Conservation (phyloP, 2,113 vertebrate genomes). For the Ailuropoda melanoleuca region DNA sequence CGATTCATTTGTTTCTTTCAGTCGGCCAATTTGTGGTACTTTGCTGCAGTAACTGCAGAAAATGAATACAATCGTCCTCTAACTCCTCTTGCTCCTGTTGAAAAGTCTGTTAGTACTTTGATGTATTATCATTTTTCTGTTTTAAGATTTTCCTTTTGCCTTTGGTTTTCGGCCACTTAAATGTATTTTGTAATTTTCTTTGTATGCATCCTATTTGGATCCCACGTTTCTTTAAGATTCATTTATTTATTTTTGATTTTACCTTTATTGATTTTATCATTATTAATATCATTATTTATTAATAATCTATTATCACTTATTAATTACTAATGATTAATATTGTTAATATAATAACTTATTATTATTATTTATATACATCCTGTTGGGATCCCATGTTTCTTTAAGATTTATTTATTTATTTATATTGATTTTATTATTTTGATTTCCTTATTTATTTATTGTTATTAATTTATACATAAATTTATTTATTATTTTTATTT, state of each 20-base stretch:
- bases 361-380: no score
- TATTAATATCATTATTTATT: no score
- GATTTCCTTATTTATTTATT: no score
- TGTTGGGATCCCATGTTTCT: no score
- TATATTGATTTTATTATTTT: no score
- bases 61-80: background rate
- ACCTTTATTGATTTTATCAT: no score
- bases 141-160: background rate
- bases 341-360: no score
- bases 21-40: background rate
- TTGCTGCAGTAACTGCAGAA: background rate
- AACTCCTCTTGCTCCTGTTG: background rate
- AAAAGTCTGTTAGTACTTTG: background rate
- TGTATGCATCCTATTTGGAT: background rate
- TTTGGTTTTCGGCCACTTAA: background rate
- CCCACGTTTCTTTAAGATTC: background rate
- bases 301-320: no score
- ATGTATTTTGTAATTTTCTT: background rate
- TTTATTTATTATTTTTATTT: background rate
- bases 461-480: no score
- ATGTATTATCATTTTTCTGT: background rate
- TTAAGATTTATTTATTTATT: no score
- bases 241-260: background rate
- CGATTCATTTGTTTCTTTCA: background rate
- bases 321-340: no score